phyloP scores from a whole-genome alignment of 2,888 invertebrate genomes.

The Cactoblastis cactorum region DNA sequence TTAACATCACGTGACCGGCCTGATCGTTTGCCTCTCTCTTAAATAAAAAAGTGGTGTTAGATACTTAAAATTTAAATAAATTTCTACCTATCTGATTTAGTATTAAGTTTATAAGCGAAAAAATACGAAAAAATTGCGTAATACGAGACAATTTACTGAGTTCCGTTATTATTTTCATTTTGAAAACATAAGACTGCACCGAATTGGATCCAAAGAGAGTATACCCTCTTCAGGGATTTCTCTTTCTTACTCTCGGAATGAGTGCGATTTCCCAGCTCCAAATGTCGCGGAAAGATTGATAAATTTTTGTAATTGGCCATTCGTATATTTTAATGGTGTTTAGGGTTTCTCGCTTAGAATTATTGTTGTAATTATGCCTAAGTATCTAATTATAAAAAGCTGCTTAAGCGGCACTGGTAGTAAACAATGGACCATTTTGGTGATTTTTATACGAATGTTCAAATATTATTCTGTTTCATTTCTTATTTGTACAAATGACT shows the following conservation, averaged over 20 bases:
- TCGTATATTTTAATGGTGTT: constrained; percentile 18
- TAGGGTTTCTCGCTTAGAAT: background rate
- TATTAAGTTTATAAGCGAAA: no score
- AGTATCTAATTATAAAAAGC: background rate
- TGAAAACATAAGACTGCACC: no score
- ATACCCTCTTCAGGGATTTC: constrained; percentile 16
- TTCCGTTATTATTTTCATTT: no score
- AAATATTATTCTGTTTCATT: no score
- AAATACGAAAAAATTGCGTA: no score
- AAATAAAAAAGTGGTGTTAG: no score
- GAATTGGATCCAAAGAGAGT: background rate
- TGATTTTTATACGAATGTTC: background rate
- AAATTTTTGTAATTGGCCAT: constrained; percentile 50
- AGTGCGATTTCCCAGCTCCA: constrained; percentile 24
- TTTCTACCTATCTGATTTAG: no score
- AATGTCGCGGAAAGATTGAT: constrained; percentile 52
- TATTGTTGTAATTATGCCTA: constrained; percentile 1
- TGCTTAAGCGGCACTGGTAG: background rate
- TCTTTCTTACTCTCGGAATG: constrained; percentile 25
- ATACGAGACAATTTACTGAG: no score
- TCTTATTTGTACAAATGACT: no score
- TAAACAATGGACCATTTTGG: background rate
- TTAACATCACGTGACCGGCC: no score
- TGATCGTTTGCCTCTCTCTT: no score
- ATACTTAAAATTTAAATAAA: no score